Percentiles rank a stretch among this genome's conserved stretches.
Evolutionary conservation across 2,888 invertebrate genomes (phyloP).

Genomic region (Chromoteleia sp.): DNA sequence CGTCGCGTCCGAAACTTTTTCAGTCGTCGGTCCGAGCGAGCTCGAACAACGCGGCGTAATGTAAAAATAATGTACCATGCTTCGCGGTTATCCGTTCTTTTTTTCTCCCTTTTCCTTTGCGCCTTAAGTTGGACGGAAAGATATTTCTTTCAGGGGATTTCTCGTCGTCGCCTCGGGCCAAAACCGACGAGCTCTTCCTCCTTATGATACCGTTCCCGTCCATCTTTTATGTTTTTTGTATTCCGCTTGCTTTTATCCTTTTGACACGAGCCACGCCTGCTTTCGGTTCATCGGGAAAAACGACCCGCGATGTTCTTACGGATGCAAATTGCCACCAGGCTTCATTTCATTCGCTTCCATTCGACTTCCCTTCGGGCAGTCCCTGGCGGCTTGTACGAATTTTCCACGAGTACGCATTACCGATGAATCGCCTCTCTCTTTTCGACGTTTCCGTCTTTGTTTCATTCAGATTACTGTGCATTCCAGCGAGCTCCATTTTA

Average conservation of each 20-base stretch:
- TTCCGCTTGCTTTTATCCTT: constrained; percentile 4
- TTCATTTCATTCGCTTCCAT: constrained; percentile 63
- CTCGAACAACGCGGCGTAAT: constrained; percentile 33
- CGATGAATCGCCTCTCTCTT: constrained; percentile 16
- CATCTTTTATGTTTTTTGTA: constrained; percentile 24
- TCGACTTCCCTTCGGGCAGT: constrained; percentile 56
- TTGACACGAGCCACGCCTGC: constrained; percentile 61
- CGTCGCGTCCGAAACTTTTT: constrained; percentile 13
- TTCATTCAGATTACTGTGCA: not conserved
- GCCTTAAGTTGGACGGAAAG: constrained; percentile 21
- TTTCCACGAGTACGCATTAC: constrained; percentile 55
- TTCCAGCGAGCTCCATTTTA: not conserved
- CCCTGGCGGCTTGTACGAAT: constrained; percentile 64
- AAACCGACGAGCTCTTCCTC: constrained; percentile 45
- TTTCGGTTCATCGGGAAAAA: constrained; percentile 67
- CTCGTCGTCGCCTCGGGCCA: constrained; percentile 33
- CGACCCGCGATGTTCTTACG: constrained; percentile 62
- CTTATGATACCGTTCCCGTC: constrained; percentile 45
- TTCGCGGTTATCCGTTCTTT: constrained; percentile 35
- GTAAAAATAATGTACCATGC: constrained; percentile 51
- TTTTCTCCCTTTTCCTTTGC: too few relatives aligned
- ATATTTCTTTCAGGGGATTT: constrained; percentile 35
- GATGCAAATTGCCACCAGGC: constrained; percentile 70
- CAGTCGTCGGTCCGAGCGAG: constrained; percentile 2
- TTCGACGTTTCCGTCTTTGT: not conserved